Conservation (phyloP, 2,888 invertebrate species). For the Diaphora mendica region DNA sequence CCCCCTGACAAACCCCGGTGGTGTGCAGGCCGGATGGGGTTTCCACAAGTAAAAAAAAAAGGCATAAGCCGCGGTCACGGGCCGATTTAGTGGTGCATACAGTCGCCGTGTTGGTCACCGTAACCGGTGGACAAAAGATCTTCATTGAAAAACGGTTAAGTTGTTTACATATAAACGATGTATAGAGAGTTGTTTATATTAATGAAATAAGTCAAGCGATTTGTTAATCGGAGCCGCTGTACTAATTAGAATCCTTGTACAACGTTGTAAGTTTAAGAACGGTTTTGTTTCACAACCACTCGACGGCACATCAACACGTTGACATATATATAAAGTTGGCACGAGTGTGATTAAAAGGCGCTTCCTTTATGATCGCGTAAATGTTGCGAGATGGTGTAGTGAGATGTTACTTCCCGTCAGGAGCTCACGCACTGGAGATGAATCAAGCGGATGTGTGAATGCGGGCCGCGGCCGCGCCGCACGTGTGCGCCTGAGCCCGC, state of each 20-base stretch:
- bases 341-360: background rate
- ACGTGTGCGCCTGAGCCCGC: background rate
- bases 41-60: no score
- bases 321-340: background rate
- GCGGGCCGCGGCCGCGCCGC: no score
- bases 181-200: no score
- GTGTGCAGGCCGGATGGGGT: no score
- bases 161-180: no score
- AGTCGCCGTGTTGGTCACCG: no score
- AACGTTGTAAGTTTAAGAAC: background rate
- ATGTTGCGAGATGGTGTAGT: background rate
- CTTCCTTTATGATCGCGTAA: background rate
- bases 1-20: no score
- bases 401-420: constrained; percentile 12
- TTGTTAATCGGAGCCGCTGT: no score
- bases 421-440: constrained; percentile 9
- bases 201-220: no score
- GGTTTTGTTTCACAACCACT: background rate
- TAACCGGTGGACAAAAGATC: background rate
- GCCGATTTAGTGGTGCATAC: background rate
- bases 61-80: background rate
- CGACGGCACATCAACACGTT: background rate
- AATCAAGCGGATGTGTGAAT: constrained; percentile 23
- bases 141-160: no score
- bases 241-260: no score